Evolutionary conservation across 2,888 invertebrate species (phyloP), one percentile per base, ranked within the genome.

Genomic region (Myathropa florea): DNA sequence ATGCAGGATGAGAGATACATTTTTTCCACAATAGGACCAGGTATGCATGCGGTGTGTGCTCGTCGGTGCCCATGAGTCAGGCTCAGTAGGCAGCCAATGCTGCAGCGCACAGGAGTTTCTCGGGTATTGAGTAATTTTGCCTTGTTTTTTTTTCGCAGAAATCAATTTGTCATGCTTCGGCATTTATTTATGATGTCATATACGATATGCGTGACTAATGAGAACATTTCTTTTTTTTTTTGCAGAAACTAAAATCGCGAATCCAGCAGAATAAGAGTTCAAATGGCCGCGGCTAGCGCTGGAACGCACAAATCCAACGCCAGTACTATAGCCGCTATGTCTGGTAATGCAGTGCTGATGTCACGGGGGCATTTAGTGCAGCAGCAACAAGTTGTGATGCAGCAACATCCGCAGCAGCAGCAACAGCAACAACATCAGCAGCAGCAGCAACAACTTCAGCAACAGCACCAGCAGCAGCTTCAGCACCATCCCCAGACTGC

Each of bases 231-330:
- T 81, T 71, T 80, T 63, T 71, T 57, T 55, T 21, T 70, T 89
- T 89, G 18, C 83, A 89, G 89, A 89, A 88, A 82, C 75, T 79
- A 60, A 88, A 88, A 82, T 86, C 88, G 39, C 84, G 88, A 88
- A 73, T 65, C 72, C 80, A 88, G 64, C 79, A 83, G 85, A 89
- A 86, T 80, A 83, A 89, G 82, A 88, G 84, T 89, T 89, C 88
- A 89, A 90, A 93, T 93, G 93, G 93, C 93, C 88, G 93, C 93
- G 89, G 91, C 93, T 89, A 93, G 93, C 90, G 92, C 93, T 89
- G 93, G 93, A 87, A 91, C 92, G 88, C 91, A 91, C 85, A 91
- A 91, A 90, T 85, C 90, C 75, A 91, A 90, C 88, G 88, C 89
- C 83, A 89, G 89, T 89, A 88, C 89, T 78, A 89, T 89, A 83